phyloP scores from a whole-genome alignment of 2,797 vertebrate genomes.

The Mormyrops attenuatus region DNA sequence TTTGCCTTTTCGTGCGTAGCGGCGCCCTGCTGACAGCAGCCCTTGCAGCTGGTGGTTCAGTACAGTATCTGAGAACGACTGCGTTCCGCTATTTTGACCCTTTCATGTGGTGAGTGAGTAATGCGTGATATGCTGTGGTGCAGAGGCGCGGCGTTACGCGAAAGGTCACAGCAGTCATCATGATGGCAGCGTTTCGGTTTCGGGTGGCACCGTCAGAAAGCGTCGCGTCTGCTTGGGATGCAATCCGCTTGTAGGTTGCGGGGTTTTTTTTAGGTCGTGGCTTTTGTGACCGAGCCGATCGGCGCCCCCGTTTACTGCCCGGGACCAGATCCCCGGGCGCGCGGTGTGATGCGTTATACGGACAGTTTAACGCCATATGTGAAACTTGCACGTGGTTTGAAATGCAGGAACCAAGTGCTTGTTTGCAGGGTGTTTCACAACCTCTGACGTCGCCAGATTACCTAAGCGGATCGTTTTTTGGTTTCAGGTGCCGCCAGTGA shows the following conservation, averaged over 20 bases:
- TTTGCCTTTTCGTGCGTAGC: not conserved
- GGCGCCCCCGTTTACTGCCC: not conserved
- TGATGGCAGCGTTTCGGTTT: not conserved
- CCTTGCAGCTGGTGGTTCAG: not conserved
- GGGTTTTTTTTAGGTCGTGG: not conserved
- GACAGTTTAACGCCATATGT: not conserved
- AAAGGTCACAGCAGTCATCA: not conserved
- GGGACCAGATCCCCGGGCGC: not conserved
- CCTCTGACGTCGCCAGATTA: not conserved
- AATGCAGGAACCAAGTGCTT: not conserved
- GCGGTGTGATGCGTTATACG: not conserved
- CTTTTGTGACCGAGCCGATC: not conserved
- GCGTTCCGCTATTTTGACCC: not conserved
- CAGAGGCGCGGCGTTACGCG: not conserved
- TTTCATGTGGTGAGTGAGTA: not conserved
- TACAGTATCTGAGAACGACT: not conserved
- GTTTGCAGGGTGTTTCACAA: not conserved
- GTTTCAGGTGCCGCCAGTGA: not conserved
- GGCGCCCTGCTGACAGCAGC: not conserved
- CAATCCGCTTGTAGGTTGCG: not conserved
- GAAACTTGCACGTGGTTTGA: not conserved
- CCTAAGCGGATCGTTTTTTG: not conserved
- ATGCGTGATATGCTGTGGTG: not conserved
- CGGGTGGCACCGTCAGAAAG: not conserved
- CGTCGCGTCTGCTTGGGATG: not conserved